Conservation (phyloP, 2,113 vertebrate genomes). For the Clarias macrocephalus region DNA sequence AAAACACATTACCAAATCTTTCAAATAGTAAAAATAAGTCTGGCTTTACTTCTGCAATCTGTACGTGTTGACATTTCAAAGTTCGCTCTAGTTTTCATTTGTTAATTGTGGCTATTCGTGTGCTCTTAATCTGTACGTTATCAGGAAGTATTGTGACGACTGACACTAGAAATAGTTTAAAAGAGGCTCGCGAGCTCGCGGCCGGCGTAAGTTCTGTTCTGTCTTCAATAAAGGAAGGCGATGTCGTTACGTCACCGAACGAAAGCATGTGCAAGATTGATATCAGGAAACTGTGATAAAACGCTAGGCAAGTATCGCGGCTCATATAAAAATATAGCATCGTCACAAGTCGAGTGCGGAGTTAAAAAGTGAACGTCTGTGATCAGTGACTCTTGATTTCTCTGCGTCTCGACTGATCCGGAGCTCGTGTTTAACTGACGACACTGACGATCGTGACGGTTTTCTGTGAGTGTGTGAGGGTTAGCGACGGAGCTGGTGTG, state of each 20-base stretch:
- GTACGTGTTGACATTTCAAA: neutral
- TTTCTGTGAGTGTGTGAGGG: neutral
- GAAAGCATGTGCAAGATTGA: neutral
- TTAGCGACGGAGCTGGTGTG: constrained; percentile 18
- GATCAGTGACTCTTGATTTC: neutral
- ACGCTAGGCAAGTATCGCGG: neutral
- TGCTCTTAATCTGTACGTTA: neutral
- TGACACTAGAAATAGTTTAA: neutral
- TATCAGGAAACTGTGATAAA: neutral
- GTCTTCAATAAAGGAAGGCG: neutral
- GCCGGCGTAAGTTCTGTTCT: neutral
- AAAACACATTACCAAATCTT: neutral
- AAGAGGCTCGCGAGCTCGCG: neutral
- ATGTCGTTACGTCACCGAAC: neutral
- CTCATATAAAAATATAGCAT: neutral
- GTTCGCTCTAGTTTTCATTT: neutral
- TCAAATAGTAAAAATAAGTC: neutral
- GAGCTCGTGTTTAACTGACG: neutral
- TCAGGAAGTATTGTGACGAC: neutral
- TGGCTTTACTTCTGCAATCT: neutral
- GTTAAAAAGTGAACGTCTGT: neutral
- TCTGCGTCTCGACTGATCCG: neutral
- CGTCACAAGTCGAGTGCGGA: neutral
- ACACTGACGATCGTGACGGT: neutral
- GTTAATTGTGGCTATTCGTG: neutral